phyloP scores from a whole-genome alignment of 2,113 vertebrate genomes.

The Desmodus rotundus region DNA sequence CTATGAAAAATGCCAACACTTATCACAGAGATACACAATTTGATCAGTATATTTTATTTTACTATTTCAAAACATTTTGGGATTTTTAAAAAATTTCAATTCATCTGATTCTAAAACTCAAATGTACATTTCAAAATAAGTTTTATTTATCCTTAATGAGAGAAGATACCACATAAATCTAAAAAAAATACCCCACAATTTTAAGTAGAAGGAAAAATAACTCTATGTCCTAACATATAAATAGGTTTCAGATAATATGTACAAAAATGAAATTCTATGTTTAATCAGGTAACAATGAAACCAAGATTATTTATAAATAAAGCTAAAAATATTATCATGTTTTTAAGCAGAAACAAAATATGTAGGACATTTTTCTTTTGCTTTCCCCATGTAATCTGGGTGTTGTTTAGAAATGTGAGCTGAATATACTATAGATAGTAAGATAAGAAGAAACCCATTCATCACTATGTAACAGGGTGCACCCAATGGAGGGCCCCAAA shows the following conservation, averaged over 20 bases:
- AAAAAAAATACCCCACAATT: background rate
- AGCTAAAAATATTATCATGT: slow-evolving; percentile 53
- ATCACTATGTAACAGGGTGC: slow-evolving; percentile 61
- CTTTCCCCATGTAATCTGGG: slow-evolving; percentile 47
- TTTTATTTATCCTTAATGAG: background rate
- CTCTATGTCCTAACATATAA: background rate
- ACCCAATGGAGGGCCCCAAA: too few relatives aligned
- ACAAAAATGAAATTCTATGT: slow-evolving; percentile 63
- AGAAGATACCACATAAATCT: background rate
- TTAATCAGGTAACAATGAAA: slow-evolving; percentile 65
- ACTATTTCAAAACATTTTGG: background rate
- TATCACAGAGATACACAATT: background rate
- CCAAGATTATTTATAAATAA: slow-evolving; percentile 60
- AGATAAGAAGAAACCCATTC: slow-evolving; percentile 80
- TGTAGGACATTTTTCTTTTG: slow-evolving; percentile 61
- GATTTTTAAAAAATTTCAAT: background rate
- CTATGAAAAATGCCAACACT: background rate
- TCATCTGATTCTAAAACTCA: background rate
- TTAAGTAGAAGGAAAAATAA: background rate
- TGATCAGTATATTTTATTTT: background rate
- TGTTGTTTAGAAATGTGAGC: slow-evolving; percentile 72
- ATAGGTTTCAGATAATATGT: background rate
- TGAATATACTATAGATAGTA: slow-evolving; percentile 73
- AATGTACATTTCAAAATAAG: background rate
- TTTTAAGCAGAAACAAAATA: slow-evolving; percentile 67